These are phyloP conservation scores for Archilochus colubris DNA, from an alignment of 2,113 vertebrate genomes.

Conservation along the genomic window DNA sequence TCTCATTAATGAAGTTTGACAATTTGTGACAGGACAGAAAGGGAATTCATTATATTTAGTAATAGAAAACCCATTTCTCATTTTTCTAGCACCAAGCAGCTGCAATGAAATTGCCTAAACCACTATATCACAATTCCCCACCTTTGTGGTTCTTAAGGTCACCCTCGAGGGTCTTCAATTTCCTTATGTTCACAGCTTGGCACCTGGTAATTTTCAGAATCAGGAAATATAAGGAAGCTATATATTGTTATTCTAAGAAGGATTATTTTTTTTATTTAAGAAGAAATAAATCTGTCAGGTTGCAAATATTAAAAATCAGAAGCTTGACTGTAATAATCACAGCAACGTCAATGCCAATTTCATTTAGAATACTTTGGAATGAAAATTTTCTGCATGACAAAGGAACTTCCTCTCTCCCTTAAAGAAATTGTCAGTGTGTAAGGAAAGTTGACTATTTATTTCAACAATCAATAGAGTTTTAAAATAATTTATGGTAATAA, in stretches of 20 bases:
- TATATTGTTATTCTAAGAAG: conserved; percentile 70
- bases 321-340: conserved; percentile 77
- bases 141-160: conserved; percentile 75
- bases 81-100: conserved; percentile 70
- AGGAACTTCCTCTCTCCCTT: neutral
- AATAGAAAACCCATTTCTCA: conserved; percentile 83
- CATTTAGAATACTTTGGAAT: conserved; percentile 4
- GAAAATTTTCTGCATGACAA: conserved; percentile 36
- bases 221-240: conserved; percentile 66
- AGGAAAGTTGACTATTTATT: conserved; percentile 71
- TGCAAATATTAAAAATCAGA: conserved; percentile 83
- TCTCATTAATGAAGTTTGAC: conserved; percentile 81
- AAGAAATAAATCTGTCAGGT: conserved; percentile 81
- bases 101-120: conserved; percentile 77
- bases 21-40: conserved; percentile 80
- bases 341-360: conserved; percentile 72
- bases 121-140: conserved; percentile 66
- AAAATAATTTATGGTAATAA: conserved; percentile 62
- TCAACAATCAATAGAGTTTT: conserved; percentile 66
- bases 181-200: conserved; percentile 69
- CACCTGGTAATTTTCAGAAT: conserved; percentile 77
- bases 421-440: neutral
- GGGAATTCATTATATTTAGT: conserved; percentile 84
- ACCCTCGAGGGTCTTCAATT: conserved; percentile 78
- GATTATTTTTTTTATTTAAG: conserved; percentile 73